phyloP scores from a whole-genome alignment of 2,113 vertebrate genomes.

The Embiotoca jacksoni region DNA sequence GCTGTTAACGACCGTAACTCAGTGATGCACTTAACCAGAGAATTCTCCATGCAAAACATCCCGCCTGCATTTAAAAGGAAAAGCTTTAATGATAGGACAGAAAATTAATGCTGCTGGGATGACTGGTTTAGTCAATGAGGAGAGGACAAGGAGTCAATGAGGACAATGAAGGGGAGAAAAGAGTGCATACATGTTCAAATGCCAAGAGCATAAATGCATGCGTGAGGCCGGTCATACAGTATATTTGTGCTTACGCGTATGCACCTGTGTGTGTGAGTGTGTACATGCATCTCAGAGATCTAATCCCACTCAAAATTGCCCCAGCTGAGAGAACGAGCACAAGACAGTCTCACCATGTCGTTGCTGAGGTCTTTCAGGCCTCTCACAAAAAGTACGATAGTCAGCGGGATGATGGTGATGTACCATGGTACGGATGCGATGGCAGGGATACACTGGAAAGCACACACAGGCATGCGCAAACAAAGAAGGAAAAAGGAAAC shows the following conservation, averaged over 20 bases:
- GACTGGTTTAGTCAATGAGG: conserved; percentile 77
- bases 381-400: conserved; percentile 86
- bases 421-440: conserved; percentile 95
- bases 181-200: conserved; percentile 42
- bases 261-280: conserved; percentile 16
- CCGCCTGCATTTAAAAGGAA: conserved; percentile 75
- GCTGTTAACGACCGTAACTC: conserved; percentile 84
- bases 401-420: conserved; percentile 86
- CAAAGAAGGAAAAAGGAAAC: neutral
- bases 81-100: conserved; percentile 76
- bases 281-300: neutral
- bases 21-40: conserved; percentile 82
- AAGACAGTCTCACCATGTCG: conserved; percentile 88
- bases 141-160: conserved; percentile 80
- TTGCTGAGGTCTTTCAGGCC: conserved; percentile 89
- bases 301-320: neutral
- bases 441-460: conserved; percentile 85
- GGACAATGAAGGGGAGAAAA: conserved; percentile 73
- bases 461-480: conserved; percentile 22
- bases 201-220: conserved; percentile 42
- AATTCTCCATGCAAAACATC: conserved; percentile 82
- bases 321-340: too few species aligned
- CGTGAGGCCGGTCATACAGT: neutral
- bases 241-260: conserved; percentile 43
- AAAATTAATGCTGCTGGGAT: conserved; percentile 80